Conservation (phyloP, 2,888 invertebrate species). For the Cataglyphis albicans region DNA sequence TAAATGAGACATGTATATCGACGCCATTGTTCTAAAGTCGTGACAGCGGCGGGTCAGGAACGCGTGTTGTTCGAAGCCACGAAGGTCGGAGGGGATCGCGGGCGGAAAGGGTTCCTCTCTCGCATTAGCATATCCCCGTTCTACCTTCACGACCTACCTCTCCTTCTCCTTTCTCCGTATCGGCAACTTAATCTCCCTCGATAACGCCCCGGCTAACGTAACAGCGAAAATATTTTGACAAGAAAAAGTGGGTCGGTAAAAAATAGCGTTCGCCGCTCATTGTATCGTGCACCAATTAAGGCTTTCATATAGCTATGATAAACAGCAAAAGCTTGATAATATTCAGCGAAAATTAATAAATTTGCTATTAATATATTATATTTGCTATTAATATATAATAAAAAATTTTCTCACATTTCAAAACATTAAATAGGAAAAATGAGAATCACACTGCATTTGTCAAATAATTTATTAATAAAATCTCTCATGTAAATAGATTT, state of each 20-base stretch:
- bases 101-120: slow-evolving; percentile 65
- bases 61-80: slow-evolving; percentile 79
- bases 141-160: slow-evolving; percentile 61
- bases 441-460: neutral
- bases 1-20: slow-evolving; percentile 84
- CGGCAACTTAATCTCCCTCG: slow-evolving; percentile 83
- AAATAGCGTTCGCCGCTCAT: neutral
- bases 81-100: slow-evolving; percentile 61
- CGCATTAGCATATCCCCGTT: slow-evolving; percentile 80
- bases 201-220: slow-evolving; percentile 75
- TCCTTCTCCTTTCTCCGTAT: slow-evolving; percentile 77
- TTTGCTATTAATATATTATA: neutral
- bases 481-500: neutral
- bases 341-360: neutral
- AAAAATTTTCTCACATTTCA: neutral
- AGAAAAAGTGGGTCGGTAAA: slow-evolving; percentile 32
- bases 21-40: slow-evolving; percentile 84
- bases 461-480: neutral
- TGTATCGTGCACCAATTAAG: neutral
- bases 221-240: slow-evolving; percentile 58
- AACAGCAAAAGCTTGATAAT: neutral
- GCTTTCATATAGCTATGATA: neutral
- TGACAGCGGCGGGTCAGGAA: slow-evolving; percentile 85
- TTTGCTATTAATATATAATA: neutral
- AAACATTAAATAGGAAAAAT: neutral